Evolutionary conservation across 2,888 invertebrate species (phyloP).

Genomic region (Lithophane semibrunnea): DNA sequence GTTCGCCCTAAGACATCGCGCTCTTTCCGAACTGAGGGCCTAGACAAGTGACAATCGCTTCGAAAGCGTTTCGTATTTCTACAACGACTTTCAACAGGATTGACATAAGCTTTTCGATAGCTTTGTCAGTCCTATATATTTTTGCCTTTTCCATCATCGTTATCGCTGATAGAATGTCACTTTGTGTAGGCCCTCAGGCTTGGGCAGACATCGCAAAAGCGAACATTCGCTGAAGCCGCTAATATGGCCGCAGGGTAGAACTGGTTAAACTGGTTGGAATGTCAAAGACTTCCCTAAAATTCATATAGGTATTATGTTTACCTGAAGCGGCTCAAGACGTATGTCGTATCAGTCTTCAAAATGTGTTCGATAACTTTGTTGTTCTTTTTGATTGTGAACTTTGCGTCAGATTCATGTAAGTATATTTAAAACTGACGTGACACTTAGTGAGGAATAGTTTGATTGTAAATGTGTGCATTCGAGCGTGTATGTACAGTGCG

Average conservation of each 20-base stretch:
- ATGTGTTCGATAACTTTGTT: slow-evolving; percentile 44
- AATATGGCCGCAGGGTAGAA: neutral
- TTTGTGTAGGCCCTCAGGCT: neutral
- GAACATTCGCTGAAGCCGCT: neutral
- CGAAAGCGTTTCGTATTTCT: too few species aligned
- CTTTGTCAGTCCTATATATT: too few species aligned
- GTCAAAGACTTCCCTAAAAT: neutral
- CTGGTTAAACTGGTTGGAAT: slow-evolving; percentile 2
- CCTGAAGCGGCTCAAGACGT: neutral
- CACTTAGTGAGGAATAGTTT: too few species aligned
- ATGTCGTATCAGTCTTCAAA: slow-evolving; percentile 4
- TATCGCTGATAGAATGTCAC: too few species aligned
- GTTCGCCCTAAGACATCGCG: too few species aligned
- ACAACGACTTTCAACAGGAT: too few species aligned
- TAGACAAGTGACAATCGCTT: too few species aligned
- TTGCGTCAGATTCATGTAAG: slow-evolving; percentile 49
- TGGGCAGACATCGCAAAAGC: too few species aligned
- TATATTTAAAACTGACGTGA: slow-evolving; percentile 1
- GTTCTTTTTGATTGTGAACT: slow-evolving; percentile 36
- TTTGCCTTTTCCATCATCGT: too few species aligned
- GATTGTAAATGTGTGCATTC: too few species aligned
- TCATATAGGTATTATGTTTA: neutral
- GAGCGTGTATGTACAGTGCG: too few species aligned
- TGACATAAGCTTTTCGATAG: too few species aligned
- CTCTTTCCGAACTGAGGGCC: neutral